These are phyloP conservation scores for Caiman crocodilus DNA, from an alignment of 2,797 vertebrate species.

Conservation along the genomic window DNA sequence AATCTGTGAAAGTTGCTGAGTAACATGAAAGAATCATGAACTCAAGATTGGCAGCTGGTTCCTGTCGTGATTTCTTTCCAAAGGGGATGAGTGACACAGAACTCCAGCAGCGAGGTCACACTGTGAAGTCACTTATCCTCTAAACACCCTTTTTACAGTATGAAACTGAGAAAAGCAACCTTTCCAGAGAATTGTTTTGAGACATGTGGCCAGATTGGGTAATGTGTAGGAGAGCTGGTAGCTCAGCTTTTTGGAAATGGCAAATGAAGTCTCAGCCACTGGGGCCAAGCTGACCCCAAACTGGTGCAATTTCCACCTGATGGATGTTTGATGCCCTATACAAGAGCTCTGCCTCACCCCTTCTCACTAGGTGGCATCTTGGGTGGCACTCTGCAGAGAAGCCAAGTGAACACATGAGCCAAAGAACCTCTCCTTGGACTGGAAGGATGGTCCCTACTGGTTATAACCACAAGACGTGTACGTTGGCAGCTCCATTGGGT, in stretches of 20 bases:
- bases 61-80: background rate
- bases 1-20: background rate
- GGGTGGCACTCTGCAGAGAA: background rate
- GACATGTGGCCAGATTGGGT: background rate
- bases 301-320: background rate
- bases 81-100: background rate
- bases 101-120: background rate
- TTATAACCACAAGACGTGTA: background rate
- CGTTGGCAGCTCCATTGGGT: background rate
- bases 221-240: background rate
- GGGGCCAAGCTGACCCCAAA: background rate
- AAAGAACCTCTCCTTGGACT: background rate
- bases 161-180: background rate
- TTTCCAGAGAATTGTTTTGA: background rate
- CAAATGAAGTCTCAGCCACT: background rate
- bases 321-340: background rate
- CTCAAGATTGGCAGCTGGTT: accelerated
- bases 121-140: background rate
- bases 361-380: background rate
- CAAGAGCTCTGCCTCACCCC: background rate
- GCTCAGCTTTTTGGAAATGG: background rate
- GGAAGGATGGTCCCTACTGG: background rate
- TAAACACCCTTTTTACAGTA: background rate
- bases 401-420: background rate
- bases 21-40: background rate